Evolutionary conservation across 1,140 invertebrate species (phyloP).

Genomic region (Aphis gossypii): DNA sequence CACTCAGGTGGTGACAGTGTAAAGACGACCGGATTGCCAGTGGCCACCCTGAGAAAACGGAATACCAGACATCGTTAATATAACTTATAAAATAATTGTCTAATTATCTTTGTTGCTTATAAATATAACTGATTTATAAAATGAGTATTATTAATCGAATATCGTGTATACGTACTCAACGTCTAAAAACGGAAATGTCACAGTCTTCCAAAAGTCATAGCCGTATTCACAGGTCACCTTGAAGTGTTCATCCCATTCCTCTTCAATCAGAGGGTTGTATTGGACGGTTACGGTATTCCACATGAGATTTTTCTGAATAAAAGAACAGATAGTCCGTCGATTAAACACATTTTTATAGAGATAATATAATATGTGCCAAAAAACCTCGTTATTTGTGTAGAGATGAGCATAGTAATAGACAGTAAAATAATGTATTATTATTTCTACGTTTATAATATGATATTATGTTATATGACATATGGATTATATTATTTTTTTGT

Average conservation of each 20-base stretch:
- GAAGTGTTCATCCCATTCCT: slow-evolving; percentile 94
- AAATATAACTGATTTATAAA: not conserved
- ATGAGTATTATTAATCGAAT: not conserved
- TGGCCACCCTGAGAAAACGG: slow-evolving; percentile 76
- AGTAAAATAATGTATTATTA: too few species aligned
- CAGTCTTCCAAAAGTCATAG: slow-evolving; percentile 96
- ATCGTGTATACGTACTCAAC: slow-evolving; percentile 81
- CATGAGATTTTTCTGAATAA: slow-evolving; percentile 86
- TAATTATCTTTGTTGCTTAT: not conserved
- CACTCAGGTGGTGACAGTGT: slow-evolving; percentile 91
- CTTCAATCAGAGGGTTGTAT: slow-evolving; percentile 91
- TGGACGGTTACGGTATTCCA: slow-evolving; percentile 95
- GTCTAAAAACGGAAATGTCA: slow-evolving; percentile 92
- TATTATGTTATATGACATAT: not conserved
- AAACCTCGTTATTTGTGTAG: too few species aligned
- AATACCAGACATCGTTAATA: not conserved
- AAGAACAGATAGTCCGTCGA: not conserved
- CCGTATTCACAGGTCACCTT: slow-evolving; percentile 96
- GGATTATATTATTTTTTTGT: not conserved
- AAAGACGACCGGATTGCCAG: slow-evolving; percentile 92
- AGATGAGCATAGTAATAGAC: too few species aligned
- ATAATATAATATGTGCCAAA: not conserved
- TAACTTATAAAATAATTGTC: not conserved
- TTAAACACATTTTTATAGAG: not conserved
- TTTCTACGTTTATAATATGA: too few species aligned